A percentile compares a stretch with the other conserved stretches of the same genome.
Conservation (phyloP, 2,888 invertebrate species). For the Cybosia mesomella region DNA sequence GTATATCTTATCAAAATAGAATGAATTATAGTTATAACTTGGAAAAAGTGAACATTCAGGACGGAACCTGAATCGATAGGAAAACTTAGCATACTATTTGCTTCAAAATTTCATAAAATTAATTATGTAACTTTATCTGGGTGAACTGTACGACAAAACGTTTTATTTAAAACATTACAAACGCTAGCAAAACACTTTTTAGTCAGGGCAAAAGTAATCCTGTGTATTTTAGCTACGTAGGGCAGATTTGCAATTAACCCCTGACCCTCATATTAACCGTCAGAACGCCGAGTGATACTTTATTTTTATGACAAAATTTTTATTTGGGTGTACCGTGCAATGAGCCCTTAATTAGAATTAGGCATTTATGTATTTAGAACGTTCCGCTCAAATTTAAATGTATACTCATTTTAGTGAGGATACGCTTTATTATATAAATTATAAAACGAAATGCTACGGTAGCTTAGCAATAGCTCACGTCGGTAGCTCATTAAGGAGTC, state of each 20-base stretch:
- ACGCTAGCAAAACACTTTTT: conserved; percentile 11
- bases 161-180: conserved; percentile 3
- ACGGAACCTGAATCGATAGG: too few relatives aligned
- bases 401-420: background rate
- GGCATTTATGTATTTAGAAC: background rate
- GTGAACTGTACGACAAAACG: background rate
- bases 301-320: conserved; percentile 21
- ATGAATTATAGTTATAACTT: too few relatives aligned
- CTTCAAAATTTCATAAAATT: too few relatives aligned
- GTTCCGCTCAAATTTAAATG: conserved; percentile 4
- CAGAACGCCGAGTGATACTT: conserved; percentile 22
- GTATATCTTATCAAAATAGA: too few relatives aligned
- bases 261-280: conserved; percentile 29
- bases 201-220: conserved; percentile 16
- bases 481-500: too few relatives aligned
- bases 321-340: conserved; percentile 29
- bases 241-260: conserved; percentile 33
- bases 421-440: background rate
- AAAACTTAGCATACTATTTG: too few relatives aligned
- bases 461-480: too few relatives aligned
- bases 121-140: too few relatives aligned
- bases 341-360: conserved; percentile 12
- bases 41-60: too few relatives aligned
- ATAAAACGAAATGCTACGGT: too few relatives aligned
- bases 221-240: conserved; percentile 17